These are phyloP conservation scores for Colostygia pectinataria DNA, from an alignment of 2,888 invertebrate genomes.

Conservation along the genomic window DNA sequence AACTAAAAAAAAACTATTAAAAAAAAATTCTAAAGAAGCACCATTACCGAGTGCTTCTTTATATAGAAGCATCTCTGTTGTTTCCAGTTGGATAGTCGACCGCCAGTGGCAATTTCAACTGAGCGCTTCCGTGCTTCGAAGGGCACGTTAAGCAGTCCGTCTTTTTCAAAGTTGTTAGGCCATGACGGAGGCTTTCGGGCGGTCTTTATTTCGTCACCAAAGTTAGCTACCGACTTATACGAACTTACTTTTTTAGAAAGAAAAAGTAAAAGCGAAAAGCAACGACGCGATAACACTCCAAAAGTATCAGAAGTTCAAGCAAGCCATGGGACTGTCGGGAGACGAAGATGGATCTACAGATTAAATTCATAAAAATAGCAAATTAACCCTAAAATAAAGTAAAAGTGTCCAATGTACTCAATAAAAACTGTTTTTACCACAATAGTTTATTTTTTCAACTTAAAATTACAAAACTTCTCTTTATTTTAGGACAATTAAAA, in stretches of 20 bases:
- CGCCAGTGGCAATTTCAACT: too few species aligned
- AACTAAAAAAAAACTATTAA: too few species aligned
- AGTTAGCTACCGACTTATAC: too few species aligned
- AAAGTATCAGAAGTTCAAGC: slow-evolving; percentile 69
- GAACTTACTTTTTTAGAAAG: slow-evolving; percentile 52
- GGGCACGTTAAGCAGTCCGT: too few species aligned
- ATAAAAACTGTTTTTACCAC: slow-evolving; percentile 26
- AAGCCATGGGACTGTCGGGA: slow-evolving; percentile 72
- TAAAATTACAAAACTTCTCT: slow-evolving; percentile 4
- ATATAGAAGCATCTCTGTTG: too few species aligned
- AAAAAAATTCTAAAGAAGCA: too few species aligned
- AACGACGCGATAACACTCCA: slow-evolving; percentile 52
- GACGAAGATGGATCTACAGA: slow-evolving; percentile 74
- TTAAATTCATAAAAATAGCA: slow-evolving; percentile 51
- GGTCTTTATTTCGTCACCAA: too few species aligned
- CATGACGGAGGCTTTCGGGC: too few species aligned
- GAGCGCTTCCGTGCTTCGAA: too few species aligned
- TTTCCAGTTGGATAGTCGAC: too few species aligned
- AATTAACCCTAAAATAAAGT: slow-evolving; percentile 40
- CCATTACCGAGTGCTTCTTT: too few species aligned
- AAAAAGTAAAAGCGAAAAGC: slow-evolving; percentile 63
- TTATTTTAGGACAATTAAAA: neutral
- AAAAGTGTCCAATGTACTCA: slow-evolving; percentile 31
- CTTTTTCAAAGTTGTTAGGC: too few species aligned
- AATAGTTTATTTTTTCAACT: slow-evolving; percentile 12